Evolutionary conservation across 2,113 vertebrate species (phyloP), one percentile per base, ranked within the genome.

Genomic region (Pseudorectes ferrugineus): DNA sequence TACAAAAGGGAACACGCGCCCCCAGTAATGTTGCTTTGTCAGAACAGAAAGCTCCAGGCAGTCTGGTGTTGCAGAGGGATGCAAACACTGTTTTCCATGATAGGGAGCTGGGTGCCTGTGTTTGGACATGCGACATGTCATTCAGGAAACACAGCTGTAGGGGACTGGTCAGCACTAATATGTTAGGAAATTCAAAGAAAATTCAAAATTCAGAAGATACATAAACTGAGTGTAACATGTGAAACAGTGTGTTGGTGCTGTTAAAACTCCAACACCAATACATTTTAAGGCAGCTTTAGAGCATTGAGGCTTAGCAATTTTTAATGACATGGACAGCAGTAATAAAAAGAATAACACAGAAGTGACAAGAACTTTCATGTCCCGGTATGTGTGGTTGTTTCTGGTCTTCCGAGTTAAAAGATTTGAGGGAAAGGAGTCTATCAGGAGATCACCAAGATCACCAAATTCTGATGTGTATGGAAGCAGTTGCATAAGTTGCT

Each of bases 121-220:
- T 77, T 61, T 48, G 57, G 52, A 54, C 48, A 7, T 26, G 40
- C 0, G 1, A 33, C 0, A 0, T 43, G n/a, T 15, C 70, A 19
- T 66, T 72, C 26, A 33, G 78, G 51, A 73, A 61, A 21, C 51
- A 66, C 46, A 65, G 33, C 51, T 13, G 24, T 11, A 48, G 43
- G 63, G 71, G 16, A 9, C 48, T 51, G n/a, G n/a, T 80, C 54
- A 22, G 49, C 59, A 36, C 14, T 54, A 33, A 10, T 5, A 3
- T 9, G 14, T 42, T 62, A 38, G 40, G 52, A 86, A 76, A 77
- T 19, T 10, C 9, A 66, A 35, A 46, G 48, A 25, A 49, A 58
- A 24, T 43, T 73, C 54, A 62, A 48, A 33, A 72, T 63, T 78
- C n/a, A n/a, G 66, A 36, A 73, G 24, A 45, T 23, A 9, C 9